phyloP scores from a whole-genome alignment of 2,888 invertebrate species.

The Melinopterus prodromus region DNA sequence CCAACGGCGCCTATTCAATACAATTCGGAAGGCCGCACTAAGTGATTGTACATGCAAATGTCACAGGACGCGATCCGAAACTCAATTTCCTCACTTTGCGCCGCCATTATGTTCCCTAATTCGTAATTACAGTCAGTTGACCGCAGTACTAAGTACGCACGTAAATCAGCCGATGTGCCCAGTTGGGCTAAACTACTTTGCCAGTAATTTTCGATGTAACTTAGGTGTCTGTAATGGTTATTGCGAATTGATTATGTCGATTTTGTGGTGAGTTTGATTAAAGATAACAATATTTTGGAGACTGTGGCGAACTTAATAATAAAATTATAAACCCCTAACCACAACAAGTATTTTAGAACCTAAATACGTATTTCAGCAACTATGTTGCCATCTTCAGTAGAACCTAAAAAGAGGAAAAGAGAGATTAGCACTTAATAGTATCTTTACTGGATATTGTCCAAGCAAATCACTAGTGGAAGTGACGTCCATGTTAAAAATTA shows the following conservation, averaged over 20 bases:
- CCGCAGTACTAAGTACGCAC: not conserved
- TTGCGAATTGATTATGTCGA: not conserved
- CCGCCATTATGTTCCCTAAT: not conserved
- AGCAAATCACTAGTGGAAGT: too few species aligned
- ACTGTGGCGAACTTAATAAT: too few species aligned
- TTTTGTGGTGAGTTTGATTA: too few species aligned
- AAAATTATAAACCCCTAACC: too few species aligned
- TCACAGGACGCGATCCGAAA: not conserved
- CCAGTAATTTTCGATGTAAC: not conserved
- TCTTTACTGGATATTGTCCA: too few species aligned
- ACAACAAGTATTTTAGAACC: too few species aligned
- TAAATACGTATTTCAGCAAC: too few species aligned
- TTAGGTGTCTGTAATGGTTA: not conserved
- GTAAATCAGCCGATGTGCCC: not conserved
- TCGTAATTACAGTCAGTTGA: not conserved
- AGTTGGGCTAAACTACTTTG: not conserved
- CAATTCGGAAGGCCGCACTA: not conserved
- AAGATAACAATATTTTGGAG: too few species aligned
- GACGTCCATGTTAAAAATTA: too few species aligned
- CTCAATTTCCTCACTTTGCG: constrained; percentile 4
- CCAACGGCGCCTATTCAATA: not conserved
- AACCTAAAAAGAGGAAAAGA: too few species aligned
- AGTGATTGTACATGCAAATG: constrained; percentile 4
- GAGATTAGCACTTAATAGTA: too few species aligned
- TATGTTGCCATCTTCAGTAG: too few species aligned